These are phyloP conservation scores for Lophius americanus DNA, from an alignment of 2,797 vertebrate species.

Conservation along the genomic window DNA sequence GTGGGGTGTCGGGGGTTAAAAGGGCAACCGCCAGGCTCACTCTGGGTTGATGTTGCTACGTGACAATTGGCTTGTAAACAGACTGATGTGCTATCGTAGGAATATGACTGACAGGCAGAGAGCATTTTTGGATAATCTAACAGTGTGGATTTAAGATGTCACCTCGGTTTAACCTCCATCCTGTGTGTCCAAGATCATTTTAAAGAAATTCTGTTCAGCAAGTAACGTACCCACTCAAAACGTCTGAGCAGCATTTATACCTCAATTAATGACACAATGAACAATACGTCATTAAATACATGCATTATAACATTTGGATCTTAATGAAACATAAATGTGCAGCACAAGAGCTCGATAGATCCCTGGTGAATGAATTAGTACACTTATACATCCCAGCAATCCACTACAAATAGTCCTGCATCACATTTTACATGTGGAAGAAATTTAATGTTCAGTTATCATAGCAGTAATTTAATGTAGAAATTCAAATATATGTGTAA, in stretches of 20 bases:
- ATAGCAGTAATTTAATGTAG: background rate
- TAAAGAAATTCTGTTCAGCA: background rate
- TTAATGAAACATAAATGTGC: no score
- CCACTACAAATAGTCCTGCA: background rate
- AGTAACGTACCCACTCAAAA: conserved; percentile 5
- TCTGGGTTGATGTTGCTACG: conserved; percentile 16
- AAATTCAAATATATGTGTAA: background rate
- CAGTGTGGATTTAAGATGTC: conserved; percentile 6
- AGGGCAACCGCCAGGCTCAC: conserved; percentile 52
- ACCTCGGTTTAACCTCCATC: conserved; percentile 1
- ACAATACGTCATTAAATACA: background rate
- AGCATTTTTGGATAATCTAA: conserved; percentile 2
- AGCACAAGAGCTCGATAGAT: no score
- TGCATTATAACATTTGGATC: background rate
- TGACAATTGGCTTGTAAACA: conserved; percentile 21
- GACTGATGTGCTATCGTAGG: conserved; percentile 1
- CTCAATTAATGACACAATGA: background rate
- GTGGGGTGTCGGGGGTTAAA: conserved; percentile 70
- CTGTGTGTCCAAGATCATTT: conserved; percentile 11
- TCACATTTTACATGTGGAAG: background rate
- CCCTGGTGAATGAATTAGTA: background rate
- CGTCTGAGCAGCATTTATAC: background rate
- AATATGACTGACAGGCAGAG: conserved; percentile 1
- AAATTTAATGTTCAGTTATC: no score
- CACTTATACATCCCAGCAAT: background rate